These are phyloP conservation scores for Ladona fulva DNA, from an alignment of 1,140 invertebrate species.

Conservation along the genomic window DNA sequence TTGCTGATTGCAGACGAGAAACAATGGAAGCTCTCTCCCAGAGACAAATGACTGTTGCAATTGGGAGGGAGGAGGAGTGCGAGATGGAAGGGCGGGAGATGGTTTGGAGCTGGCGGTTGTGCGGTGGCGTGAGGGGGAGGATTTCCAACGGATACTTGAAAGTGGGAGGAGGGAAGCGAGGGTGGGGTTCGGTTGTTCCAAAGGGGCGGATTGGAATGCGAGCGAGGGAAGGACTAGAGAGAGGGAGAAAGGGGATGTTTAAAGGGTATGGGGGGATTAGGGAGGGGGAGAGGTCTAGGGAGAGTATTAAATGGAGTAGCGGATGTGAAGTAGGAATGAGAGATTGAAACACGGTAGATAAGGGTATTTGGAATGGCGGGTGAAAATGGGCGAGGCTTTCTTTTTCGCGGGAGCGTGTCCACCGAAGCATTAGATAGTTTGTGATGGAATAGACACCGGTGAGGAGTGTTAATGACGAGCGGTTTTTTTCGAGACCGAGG, in stretches of 20 bases:
- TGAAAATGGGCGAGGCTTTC: not conserved
- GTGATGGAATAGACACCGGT: too few species aligned
- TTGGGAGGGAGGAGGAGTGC: not conserved
- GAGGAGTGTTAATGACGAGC: too few species aligned
- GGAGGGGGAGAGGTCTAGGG: not conserved
- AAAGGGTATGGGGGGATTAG: too few species aligned
- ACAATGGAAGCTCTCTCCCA: constrained; percentile 3
- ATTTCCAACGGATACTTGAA: not conserved
- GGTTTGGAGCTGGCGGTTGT: not conserved
- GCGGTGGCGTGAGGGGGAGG: not conserved
- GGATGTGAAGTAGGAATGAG: not conserved
- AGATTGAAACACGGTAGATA: constrained; percentile 4
- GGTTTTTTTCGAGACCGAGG: too few species aligned
- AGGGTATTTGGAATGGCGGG: not conserved
- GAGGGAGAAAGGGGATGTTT: not conserved
- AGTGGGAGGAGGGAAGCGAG: not conserved
- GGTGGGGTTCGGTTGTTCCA: not conserved
- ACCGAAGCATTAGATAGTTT: too few species aligned
- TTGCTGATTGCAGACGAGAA: constrained; percentile 8
- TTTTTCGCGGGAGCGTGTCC: not conserved
- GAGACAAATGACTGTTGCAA: constrained; percentile 9
- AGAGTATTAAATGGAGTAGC: not conserved
- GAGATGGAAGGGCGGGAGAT: not conserved
- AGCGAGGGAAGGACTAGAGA: not conserved
- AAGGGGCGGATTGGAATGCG: not conserved